Evolutionary conservation across 2,113 vertebrate genomes (phyloP), one percentile per base, ranked within the genome.

Genomic region (Bettongia penicillata): DNA sequence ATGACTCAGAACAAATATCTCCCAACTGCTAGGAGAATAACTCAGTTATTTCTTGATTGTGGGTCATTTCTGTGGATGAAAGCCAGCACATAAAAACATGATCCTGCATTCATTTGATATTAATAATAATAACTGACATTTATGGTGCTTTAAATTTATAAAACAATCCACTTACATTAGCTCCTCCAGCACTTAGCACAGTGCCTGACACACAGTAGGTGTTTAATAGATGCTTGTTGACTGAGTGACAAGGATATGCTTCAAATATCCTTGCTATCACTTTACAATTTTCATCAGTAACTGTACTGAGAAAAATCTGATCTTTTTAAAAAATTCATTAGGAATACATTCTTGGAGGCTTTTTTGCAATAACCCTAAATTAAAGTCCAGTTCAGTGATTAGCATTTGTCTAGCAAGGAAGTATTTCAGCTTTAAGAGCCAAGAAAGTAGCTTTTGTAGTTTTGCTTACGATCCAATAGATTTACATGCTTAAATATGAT

Each of bases 11-110:
- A 24, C 50, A 53, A 50, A 48, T n/a, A 47, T 0, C 0, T 23
- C 51, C 26, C 24, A 8, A 1, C 22, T 43, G 26, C 6, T 0
- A 0, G 68, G 68, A 16, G 43, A 16, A 10, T 3, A 61, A 5
- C 55, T 90, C 92, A 0, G 10, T 25, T 23, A 0, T 0, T 0
- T 48, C 92, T 89, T 55, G 24, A 7, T 2, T 12, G 31, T 68
- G 51, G 91, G 22, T 43, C 37, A 16, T 77, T 77, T n/a, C 31
- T 14, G 12, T 8, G 2, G 22, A 22, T 23, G 68, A 22, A 84
- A n/a, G 68, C 16, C 37, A 68, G 26, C 26, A 57, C 26, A 57
- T 28, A 57, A 57, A 57, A 57, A 28, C 8, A 3, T 61, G 11
- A 68, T 68, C 12, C 57, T 37, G 10, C 2, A 68, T 68, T 68